Conservation (phyloP, 2,113 vertebrate species). For the Telmatochromis brichardi region DNA sequence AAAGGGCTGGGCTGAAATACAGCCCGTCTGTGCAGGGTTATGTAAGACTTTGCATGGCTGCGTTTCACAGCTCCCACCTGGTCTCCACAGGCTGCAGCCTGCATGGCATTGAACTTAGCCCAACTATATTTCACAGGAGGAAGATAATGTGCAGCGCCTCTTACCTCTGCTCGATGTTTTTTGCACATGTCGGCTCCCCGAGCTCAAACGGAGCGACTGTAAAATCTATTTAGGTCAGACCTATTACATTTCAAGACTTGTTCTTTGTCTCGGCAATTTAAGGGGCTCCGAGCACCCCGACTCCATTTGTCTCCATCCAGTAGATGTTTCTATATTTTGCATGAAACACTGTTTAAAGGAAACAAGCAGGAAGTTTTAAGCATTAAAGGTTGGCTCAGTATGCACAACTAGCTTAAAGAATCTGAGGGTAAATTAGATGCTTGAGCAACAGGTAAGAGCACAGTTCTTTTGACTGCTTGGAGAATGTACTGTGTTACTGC, state of each 20-base stretch:
- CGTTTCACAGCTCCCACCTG: not conserved
- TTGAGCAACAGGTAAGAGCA: not conserved
- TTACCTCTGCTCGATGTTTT: constrained; percentile 55
- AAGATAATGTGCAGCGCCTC: constrained; percentile 23
- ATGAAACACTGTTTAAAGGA: not conserved
- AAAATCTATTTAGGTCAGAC: constrained; percentile 67
- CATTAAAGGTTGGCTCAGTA: not conserved
- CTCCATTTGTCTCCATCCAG: constrained; percentile 33
- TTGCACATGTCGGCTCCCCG: constrained; percentile 42
- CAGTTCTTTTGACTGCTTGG: not conserved
- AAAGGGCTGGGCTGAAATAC: not conserved
- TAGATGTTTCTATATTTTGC: constrained; percentile 35
- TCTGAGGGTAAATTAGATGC: not conserved
- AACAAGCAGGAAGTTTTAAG: constrained; percentile 9
- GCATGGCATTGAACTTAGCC: constrained; percentile 27
- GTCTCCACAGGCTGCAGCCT: not conserved
- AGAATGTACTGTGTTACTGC: too few relatives aligned
- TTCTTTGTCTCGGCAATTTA: constrained; percentile 46
- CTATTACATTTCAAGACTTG: constrained; percentile 49
- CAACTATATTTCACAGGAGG: constrained; percentile 12
- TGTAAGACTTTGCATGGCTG: constrained; percentile 19
- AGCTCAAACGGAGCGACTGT: constrained; percentile 37
- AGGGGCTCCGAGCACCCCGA: constrained; percentile 2
- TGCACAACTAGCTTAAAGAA: not conserved
- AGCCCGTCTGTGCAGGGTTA: constrained; percentile 8